Conservation (phyloP, 1,140 invertebrate genomes). For the Pseudomyrmex concolor region DNA sequence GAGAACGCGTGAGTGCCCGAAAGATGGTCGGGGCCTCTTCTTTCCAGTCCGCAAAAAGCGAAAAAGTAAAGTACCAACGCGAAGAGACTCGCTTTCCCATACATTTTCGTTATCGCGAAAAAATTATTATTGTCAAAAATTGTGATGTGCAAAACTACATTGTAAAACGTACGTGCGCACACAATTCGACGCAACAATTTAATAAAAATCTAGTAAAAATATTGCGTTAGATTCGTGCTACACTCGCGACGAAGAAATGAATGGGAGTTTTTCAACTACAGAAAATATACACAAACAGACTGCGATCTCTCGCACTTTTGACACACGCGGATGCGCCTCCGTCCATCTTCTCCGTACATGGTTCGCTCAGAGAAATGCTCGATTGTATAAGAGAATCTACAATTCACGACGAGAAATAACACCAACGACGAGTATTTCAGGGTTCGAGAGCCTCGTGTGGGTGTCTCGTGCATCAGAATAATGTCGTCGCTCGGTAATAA, state of each 20-base stretch:
- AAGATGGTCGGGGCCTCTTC: not conserved
- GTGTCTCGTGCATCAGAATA: conserved; percentile 38
- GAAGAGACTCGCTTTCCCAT: not conserved
- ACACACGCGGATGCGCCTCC: not conserved
- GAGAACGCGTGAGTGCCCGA: not conserved
- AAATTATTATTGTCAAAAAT: no score
- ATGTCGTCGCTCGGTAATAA: conserved; percentile 14
- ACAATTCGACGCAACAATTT: no score
- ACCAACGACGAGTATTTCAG: conserved; percentile 16
- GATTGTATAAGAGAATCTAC: no score
- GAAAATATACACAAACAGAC: not conserved
- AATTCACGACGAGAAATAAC: not conserved
- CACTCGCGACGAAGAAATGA: no score
- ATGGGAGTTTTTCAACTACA: no score
- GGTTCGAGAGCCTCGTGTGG: not conserved
- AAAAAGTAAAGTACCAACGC: conserved; percentile 1
- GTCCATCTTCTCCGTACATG: not conserved
- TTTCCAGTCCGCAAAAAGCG: not conserved
- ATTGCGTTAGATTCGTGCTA: no score
- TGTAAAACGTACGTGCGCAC: no score
- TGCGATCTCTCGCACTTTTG: not conserved
- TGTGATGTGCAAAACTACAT: no score
- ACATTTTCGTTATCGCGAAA: not conserved
- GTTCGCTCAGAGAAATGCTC: not conserved
- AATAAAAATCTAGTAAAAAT: no score